Conservation (phyloP, 1,140 invertebrate genomes). For the Neodiprion virginianus region DNA sequence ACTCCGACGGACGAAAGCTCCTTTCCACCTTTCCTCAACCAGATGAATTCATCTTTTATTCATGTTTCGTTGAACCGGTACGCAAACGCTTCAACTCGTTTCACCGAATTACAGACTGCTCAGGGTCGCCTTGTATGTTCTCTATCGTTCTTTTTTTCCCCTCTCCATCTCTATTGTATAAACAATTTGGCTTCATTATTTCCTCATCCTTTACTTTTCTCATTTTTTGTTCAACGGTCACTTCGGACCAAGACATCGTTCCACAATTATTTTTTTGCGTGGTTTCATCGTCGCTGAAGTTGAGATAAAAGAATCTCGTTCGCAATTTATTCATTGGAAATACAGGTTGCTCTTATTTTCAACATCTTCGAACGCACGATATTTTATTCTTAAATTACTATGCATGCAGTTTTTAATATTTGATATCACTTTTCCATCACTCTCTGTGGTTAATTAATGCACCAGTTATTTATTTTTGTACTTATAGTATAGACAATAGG, state of each 20-base stretch:
- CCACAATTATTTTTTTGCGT: not conserved
- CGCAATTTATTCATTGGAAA: no score
- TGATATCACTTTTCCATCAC: no score
- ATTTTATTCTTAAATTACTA: no score
- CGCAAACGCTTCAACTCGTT: not conserved
- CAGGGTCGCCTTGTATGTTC: not conserved
- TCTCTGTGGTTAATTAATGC: no score
- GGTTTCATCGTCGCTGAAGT: not conserved
- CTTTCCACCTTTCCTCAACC: conserved; percentile 15
- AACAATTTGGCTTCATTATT: not conserved
- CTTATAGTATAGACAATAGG: no score
- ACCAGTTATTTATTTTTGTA: no score
- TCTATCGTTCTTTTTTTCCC: not conserved
- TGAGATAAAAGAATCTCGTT: not conserved
- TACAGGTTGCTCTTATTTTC: no score
- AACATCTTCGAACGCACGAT: no score
- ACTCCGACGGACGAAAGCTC: not conserved
- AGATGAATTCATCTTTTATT: conserved; percentile 55
- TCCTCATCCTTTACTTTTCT: not conserved
- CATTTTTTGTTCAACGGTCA: not conserved
- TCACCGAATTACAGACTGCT: not conserved
- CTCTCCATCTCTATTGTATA: not conserved
- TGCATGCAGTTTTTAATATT: no score
- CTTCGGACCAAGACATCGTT: not conserved
- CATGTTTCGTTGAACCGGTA: conserved; percentile 31